Evolutionary conservation across 2,888 invertebrate genomes (phyloP).

Genomic region (Temnothorax rugatulus): DNA sequence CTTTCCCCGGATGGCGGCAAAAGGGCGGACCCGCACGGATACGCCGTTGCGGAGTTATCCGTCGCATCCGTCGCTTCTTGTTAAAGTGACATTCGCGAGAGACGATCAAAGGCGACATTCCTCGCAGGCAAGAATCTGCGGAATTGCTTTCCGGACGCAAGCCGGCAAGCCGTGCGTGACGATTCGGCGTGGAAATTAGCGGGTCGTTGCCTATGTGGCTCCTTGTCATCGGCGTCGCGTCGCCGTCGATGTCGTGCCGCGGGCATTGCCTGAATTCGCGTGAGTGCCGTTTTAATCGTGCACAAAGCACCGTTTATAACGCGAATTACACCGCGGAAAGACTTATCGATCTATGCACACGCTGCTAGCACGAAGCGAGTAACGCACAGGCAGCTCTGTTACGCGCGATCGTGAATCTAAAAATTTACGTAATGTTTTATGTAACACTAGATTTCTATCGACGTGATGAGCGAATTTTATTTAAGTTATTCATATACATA

Average conservation of each 20-base stretch:
- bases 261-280: constrained; percentile 50
- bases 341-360: constrained; percentile 26
- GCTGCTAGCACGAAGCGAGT: not conserved
- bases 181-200: constrained; percentile 77
- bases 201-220: constrained; percentile 59
- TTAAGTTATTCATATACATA: not conserved
- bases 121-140: constrained; percentile 77
- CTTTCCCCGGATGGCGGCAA: constrained; percentile 46
- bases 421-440: not conserved
- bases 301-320: constrained; percentile 51
- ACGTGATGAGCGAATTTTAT: not conserved
- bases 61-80: constrained; percentile 69
- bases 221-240: constrained; percentile 54
- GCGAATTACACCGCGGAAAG: constrained; percentile 20
- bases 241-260: constrained; percentile 37
- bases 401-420: not conserved
- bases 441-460: not conserved
- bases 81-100: constrained; percentile 70
- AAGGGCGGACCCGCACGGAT: constrained; percentile 63
- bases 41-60: constrained; percentile 64
- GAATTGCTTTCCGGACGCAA: constrained; percentile 77
- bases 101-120: constrained; percentile 80
- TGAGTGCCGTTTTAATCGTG: constrained; percentile 50
- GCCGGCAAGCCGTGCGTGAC: constrained; percentile 73
- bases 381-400: not conserved